Evolutionary conservation across 1,140 invertebrate species (phyloP), one percentile per base, ranked within the genome.

Genomic region (Bilobella aurantiaca): DNA sequence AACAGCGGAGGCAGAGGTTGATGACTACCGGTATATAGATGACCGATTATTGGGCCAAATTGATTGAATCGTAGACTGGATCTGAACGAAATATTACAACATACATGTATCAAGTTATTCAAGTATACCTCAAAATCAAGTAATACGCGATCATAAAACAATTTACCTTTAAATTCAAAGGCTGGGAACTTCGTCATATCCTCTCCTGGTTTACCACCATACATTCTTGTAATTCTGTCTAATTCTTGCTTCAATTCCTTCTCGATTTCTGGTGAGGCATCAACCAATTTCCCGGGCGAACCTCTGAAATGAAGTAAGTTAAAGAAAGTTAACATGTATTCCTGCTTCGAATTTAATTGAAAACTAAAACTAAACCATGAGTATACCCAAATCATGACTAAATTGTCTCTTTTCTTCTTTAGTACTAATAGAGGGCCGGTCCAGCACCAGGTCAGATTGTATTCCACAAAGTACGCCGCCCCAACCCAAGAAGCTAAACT

Each of bases 141-240:
- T 16, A 23, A 53, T 12, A 14, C 49, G 49, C 8, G 14, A 53
- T 53, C 49, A 47, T n/a, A 34, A 5, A 18, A 8, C 3, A 12
- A 12, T 8, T 64, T 67, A 69, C 78, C 87, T 65, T 81, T 78
- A 72, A 93, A 96, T 74, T 86, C 87, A 73, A 94, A 89, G 18
- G 82, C 77, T 12, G 93, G 93, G 77, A 96, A 95, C 76, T 91
- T 82, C 5, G 87, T 87, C 86, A 95, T 90, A 75, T 96, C 90
- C 28, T 82, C 81, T 62, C 87, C 88, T 53, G 80, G 73, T 47
- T 80, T 84, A 74, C 87, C 90, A 56, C 88, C 88, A 78, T 81
- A 95, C 66, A 87, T 84, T 73, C 83, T 86, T 27, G 85, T 82
- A 62, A 94, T 79, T 77, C 90, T 90, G 12, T 88, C 87, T 64